These are phyloP conservation scores for Erythrolamprus reginae DNA, from an alignment of 2,113 vertebrate genomes.

Conservation along the genomic window DNA sequence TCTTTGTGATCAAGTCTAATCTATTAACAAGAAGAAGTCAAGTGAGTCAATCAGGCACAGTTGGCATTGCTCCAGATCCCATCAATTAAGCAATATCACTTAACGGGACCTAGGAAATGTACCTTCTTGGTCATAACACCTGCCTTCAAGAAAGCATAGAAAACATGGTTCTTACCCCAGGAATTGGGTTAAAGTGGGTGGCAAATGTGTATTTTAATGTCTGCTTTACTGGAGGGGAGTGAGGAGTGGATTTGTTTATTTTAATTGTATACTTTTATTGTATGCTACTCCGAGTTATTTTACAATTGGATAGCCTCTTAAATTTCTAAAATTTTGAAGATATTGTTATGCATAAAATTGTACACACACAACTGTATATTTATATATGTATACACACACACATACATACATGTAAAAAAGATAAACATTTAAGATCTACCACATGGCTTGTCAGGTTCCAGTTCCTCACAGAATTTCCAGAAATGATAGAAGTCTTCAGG, in stretches of 20 bases:
- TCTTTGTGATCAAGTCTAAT: not conserved
- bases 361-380: not conserved
- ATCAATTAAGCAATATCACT: not conserved
- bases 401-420: not conserved
- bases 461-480: conserved; percentile 87
- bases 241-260: too few species aligned
- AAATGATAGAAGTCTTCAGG: conserved; percentile 93
- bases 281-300: not conserved
- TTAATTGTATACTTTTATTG: not conserved
- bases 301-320: not conserved
- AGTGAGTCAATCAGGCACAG: not conserved
- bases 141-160: not conserved
- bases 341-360: not conserved
- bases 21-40: not conserved
- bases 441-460: conserved; percentile 77
- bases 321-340: not conserved
- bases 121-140: not conserved
- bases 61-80: not conserved
- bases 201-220: not conserved
- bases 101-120: not conserved
- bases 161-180: not conserved
- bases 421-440: conserved; percentile 66
- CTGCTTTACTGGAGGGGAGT: not conserved
- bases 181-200: not conserved
- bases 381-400: not conserved